Conservation (phyloP, 2,113 vertebrate genomes). For the Balaenoptera acutorostrata region DNA sequence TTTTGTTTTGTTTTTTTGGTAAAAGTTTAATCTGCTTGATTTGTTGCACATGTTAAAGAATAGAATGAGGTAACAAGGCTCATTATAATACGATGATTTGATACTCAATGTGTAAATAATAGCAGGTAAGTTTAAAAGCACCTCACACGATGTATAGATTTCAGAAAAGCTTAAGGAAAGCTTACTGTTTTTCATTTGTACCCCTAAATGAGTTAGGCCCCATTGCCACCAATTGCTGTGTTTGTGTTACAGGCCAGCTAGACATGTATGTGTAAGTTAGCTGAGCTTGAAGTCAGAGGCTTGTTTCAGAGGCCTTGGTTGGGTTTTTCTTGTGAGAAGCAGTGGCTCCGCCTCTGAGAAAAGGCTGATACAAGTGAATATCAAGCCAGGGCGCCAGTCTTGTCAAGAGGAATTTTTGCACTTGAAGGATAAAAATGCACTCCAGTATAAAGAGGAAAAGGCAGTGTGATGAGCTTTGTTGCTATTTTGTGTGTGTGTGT, state of each 20-base stretch:
- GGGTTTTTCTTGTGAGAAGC: neutral
- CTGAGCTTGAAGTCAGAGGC: neutral
- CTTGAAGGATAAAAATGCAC: neutral
- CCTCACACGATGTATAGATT: constrained; percentile 28
- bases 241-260: neutral
- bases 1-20: neutral
- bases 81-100: neutral
- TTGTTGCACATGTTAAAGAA: neutral
- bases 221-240: neutral
- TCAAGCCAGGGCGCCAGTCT: neutral
- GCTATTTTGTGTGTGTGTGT: neutral
- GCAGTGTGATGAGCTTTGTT: neutral
- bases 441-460: neutral
- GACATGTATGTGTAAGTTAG: neutral
- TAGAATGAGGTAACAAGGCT: neutral
- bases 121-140: constrained; percentile 18
- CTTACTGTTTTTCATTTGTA: constrained; percentile 55
- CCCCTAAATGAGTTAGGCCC: neutral
- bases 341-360: neutral
- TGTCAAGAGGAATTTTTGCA: neutral
- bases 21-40: neutral
- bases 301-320: neutral
- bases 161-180: neutral
- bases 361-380: neutral
- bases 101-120: neutral